A percentile compares a stretch with the other conserved stretches of the same genome.
Evolutionary conservation across 2,888 invertebrate species (phyloP).

Genomic region (Seira ritae): DNA sequence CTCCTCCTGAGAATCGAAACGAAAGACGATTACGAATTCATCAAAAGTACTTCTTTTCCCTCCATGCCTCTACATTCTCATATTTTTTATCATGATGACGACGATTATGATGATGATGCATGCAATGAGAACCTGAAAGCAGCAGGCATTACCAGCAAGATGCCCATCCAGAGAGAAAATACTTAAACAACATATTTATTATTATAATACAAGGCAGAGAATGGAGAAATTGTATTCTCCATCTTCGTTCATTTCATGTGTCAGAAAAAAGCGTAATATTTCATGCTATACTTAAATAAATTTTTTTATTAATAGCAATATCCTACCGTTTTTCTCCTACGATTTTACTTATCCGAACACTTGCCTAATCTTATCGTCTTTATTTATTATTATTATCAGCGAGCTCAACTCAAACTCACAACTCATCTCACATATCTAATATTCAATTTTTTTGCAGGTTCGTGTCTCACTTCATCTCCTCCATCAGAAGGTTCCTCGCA

Average conservation of each 20-base stretch:
- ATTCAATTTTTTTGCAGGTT: not conserved
- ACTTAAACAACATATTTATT: not conserved
- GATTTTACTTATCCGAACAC: not conserved
- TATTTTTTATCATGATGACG: not conserved
- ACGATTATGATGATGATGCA: not conserved
- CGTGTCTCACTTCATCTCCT: not conserved
- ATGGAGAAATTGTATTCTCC: too few species aligned
- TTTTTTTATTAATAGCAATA: not conserved
- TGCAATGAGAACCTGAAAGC: not conserved
- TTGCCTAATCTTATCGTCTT: too few species aligned
- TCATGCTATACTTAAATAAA: not conserved
- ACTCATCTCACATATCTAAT: too few species aligned
- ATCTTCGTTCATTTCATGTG: too few species aligned
- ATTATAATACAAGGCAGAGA: not conserved
- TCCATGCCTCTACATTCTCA: not conserved
- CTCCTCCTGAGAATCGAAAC: conserved; percentile 2
- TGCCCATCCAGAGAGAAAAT: not conserved
- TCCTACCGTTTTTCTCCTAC: not conserved
- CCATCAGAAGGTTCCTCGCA: not conserved
- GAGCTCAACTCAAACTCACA: not conserved
- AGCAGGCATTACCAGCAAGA: not conserved
- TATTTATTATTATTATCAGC: not conserved
- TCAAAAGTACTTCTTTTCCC: not conserved
- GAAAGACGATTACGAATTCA: conserved; percentile 14
- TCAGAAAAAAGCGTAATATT: not conserved